A percentile compares a stretch with the other conserved stretches of the same genome.
phyloP scores from a whole-genome alignment of 2,888 invertebrate species.

The Leistus spinibarbis region DNA sequence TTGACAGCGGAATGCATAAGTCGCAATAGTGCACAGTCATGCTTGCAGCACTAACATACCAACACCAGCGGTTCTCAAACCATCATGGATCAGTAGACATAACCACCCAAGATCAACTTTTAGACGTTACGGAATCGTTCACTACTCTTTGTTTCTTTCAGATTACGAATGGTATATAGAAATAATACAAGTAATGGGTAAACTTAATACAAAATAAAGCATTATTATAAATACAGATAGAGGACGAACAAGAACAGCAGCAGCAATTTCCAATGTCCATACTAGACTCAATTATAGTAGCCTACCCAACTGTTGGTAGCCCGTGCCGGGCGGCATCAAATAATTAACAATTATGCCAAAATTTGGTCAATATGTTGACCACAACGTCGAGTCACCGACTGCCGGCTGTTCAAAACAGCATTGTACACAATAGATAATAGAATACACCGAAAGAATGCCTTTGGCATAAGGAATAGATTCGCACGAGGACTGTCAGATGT shows the following conservation, averaged over 20 bases:
- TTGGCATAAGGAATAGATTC: background rate
- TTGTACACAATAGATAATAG: background rate
- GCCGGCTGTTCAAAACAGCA: slow-evolving; percentile 13
- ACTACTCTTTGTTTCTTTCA: too few relatives aligned
- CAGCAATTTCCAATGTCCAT: background rate
- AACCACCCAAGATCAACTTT: background rate
- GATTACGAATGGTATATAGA: too few relatives aligned
- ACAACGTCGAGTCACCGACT: slow-evolving; percentile 11
- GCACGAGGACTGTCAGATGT: slow-evolving; percentile 8
- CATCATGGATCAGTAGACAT: background rate
- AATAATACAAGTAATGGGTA: too few relatives aligned
- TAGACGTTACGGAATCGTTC: too few relatives aligned
- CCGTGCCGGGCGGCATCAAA: background rate
- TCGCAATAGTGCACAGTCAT: slow-evolving; percentile 13
- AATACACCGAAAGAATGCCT: background rate
- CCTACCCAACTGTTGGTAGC: background rate
- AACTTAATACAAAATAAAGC: too few relatives aligned
- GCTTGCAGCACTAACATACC: background rate
- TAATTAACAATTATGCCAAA: slow-evolving; percentile 20
- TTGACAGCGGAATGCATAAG: slow-evolving; percentile 16
- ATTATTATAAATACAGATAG: too few relatives aligned
- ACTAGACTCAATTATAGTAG: background rate
- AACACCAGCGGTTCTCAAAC: background rate
- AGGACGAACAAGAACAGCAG: too few relatives aligned
- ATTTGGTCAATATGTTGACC: background rate